A percentile compares a stretch with the other conserved stretches of the same genome.
phyloP scores from a whole-genome alignment of 2,113 vertebrate species.

The Engystomops pustulosus region DNA sequence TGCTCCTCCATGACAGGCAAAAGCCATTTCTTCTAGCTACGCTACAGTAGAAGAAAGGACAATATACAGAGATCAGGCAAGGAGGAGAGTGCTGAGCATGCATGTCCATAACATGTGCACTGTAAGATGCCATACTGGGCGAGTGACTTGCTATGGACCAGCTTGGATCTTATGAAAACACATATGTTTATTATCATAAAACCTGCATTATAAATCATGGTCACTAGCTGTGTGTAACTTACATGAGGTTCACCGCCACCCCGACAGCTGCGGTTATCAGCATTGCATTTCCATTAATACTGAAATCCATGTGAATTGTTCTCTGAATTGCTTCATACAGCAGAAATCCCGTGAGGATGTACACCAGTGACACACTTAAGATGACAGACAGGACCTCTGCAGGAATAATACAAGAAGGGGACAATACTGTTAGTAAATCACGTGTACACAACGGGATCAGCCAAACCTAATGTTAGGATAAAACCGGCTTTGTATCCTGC shows the following conservation, averaged over 20 bases:
- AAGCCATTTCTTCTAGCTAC: too few species aligned
- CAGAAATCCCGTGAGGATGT: conserved; percentile 88
- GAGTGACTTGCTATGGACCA: too few species aligned
- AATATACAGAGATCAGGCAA: too few species aligned
- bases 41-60: too few species aligned
- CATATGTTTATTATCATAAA: too few species aligned
- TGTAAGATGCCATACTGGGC: too few species aligned
- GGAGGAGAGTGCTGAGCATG: too few species aligned
- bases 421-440: background rate
- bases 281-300: conserved; percentile 96
- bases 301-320: conserved; percentile 90
- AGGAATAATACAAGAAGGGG: conserved; percentile 62
- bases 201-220: background rate
- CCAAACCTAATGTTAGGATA: background rate
- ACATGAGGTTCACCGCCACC: conserved; percentile 95
- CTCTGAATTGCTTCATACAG: conserved; percentile 94
- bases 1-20: too few species aligned
- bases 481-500: background rate
- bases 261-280: conserved; percentile 95
- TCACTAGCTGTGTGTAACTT: conserved; percentile 65
- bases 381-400: conserved; percentile 93
- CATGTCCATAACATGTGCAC: too few species aligned
- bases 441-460: background rate
- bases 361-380: conserved; percentile 91
- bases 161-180: too few species aligned